Conservation (phyloP, 2,797 vertebrate species). For the Myoxocephalus aenaeus region DNA sequence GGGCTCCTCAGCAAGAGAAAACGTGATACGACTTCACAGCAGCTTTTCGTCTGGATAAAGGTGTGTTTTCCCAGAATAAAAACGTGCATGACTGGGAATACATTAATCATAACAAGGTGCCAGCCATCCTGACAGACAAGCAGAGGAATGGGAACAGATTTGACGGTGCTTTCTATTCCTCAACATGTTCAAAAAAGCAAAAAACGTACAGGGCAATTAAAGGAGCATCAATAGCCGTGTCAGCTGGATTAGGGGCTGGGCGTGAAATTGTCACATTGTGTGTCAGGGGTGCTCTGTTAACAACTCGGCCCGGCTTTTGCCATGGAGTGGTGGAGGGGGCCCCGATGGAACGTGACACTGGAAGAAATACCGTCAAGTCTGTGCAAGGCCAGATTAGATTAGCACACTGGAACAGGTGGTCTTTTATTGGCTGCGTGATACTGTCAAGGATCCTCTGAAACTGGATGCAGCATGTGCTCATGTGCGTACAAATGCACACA, state of each 20-base stretch:
- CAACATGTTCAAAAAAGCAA: constrained; percentile 65
- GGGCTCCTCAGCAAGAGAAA: constrained; percentile 37
- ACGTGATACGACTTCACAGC: constrained; percentile 72
- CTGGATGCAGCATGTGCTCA: constrained; percentile 66
- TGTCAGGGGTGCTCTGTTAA: constrained; percentile 79
- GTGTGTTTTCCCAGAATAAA: constrained; percentile 69
- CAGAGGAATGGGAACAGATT: constrained; percentile 65
- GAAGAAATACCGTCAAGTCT: constrained; percentile 73
- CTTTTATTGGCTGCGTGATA: constrained; percentile 84
- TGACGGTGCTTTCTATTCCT: constrained; percentile 67
- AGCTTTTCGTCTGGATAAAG: constrained; percentile 64
- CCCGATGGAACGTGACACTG: constrained; percentile 76
- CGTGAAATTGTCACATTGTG: constrained; percentile 82
- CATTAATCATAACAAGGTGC: constrained; percentile 81
- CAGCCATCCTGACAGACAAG: constrained; percentile 75
- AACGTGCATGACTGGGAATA: constrained; percentile 73
- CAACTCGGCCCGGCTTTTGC: constrained; percentile 72
- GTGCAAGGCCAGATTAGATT: constrained; percentile 83
- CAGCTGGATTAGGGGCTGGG: constrained; percentile 81
- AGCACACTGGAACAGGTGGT: constrained; percentile 84
- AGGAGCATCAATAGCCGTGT: constrained; percentile 75
- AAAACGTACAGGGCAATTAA: constrained; percentile 77
- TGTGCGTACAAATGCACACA: constrained; percentile 34
- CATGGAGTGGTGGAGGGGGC: constrained; percentile 44
- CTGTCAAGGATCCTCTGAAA: constrained; percentile 80